Percentiles rank a stretch among this genome's conserved stretches.
These are phyloP conservation scores for Heliconius hewitsoni DNA, from an alignment of 1,140 invertebrate species.

Conservation along the genomic window DNA sequence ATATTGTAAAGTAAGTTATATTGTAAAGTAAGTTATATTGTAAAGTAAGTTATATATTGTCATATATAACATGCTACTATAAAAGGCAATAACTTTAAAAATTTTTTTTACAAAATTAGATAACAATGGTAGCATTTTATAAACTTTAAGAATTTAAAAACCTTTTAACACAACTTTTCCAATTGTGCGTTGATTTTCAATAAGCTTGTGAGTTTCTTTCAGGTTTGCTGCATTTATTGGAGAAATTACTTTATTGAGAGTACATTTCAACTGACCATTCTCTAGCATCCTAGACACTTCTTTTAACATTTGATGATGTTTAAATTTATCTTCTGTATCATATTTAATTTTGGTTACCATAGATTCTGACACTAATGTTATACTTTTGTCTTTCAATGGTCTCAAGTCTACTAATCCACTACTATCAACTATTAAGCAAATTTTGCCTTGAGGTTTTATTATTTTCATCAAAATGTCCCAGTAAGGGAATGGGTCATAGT, in stretches of 20 bases:
- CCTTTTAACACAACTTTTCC: slow-evolving; percentile 66
- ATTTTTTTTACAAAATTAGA: neutral
- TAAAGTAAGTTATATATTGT: too few species aligned
- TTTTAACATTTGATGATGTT: slow-evolving; percentile 63
- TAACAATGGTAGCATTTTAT: too few species aligned
- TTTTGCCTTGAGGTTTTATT: slow-evolving; percentile 69
- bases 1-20: too few species aligned
- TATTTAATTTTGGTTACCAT: slow-evolving; percentile 69
- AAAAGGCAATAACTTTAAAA: too few species aligned
- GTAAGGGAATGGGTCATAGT: slow-evolving; percentile 71
- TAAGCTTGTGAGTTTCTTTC: slow-evolving; percentile 58
- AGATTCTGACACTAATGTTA: slow-evolving; percentile 69
- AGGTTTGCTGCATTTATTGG: slow-evolving; percentile 70
- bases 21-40: too few species aligned
- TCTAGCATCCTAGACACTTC: slow-evolving; percentile 64
- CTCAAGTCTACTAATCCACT: slow-evolving; percentile 63
- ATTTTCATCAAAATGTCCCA: slow-evolving; percentile 67
- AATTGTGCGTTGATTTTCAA: slow-evolving; percentile 58
- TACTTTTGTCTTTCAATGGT: slow-evolving; percentile 68
- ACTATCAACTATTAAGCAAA: slow-evolving; percentile 69
- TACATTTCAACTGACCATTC: slow-evolving; percentile 55
- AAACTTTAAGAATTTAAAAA: slow-evolving; percentile 45
- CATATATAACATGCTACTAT: too few species aligned
- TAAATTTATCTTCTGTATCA: slow-evolving; percentile 63
- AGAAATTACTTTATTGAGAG: slow-evolving; percentile 58